Conservation (phyloP, 1,140 invertebrate species). For the Platyura marginata region DNA sequence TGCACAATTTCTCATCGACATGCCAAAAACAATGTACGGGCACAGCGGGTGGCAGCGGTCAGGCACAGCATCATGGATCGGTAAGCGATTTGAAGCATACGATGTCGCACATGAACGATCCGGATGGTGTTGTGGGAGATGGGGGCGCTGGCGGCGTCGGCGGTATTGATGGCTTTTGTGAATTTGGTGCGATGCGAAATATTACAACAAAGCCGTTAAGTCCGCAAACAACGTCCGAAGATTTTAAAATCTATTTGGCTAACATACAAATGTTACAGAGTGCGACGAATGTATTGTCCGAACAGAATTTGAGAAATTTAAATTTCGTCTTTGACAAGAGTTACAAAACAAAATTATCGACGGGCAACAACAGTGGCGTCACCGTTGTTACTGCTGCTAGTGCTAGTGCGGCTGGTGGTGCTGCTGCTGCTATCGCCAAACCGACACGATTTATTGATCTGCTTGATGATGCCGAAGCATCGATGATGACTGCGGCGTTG, state of each 20-base stretch:
- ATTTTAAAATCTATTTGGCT: slow-evolving; percentile 45
- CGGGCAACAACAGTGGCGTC: slow-evolving; percentile 17
- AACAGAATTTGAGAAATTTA: slow-evolving; percentile 31
- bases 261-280: slow-evolving; percentile 47
- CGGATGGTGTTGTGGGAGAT: background rate
- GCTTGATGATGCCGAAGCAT: too few relatives aligned
- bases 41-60: too few relatives aligned
- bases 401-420: slow-evolving; percentile 9
- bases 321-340: slow-evolving; percentile 35
- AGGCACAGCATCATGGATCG: background rate
- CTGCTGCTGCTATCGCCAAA: slow-evolving; percentile 3
- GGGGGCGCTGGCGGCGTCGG: too few relatives aligned
- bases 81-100: slow-evolving; percentile 1
- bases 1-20: slow-evolving; percentile 7
- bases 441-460: background rate
- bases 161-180: background rate
- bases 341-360: slow-evolving; percentile 13
- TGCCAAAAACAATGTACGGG: background rate
- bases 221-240: slow-evolving; percentile 38
- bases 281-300: slow-evolving; percentile 35
- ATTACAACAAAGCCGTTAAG: slow-evolving; percentile 39
- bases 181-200: slow-evolving; percentile 25
- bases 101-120: background rate
- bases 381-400: slow-evolving; percentile 11
- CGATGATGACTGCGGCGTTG: background rate